phyloP scores from a whole-genome alignment of 2,797 vertebrate species.

The Sternarchorhynchus goeldii region DNA sequence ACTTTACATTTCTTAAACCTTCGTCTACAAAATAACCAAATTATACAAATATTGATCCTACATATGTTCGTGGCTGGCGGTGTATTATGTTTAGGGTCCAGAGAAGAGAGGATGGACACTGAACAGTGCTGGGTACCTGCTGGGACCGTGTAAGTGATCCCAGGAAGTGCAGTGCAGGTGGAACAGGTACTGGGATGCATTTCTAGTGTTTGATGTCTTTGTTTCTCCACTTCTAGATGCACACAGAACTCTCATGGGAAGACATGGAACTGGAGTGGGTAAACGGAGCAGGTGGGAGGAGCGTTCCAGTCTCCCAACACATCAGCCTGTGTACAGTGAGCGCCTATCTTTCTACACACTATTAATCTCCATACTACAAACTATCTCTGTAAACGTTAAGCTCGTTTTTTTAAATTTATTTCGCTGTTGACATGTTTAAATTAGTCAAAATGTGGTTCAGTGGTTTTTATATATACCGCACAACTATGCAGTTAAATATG shows the following conservation, averaged over 20 bases:
- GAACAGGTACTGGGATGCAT: not conserved
- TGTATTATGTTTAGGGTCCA: constrained; percentile 52
- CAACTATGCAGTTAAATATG: too few species aligned
- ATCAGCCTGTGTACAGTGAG: constrained; percentile 50
- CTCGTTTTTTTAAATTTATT: not conserved
- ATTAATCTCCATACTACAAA: not conserved
- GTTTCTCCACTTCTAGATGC: constrained; percentile 44
- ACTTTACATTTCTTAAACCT: not conserved
- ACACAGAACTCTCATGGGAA: constrained; percentile 54
- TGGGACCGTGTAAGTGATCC: constrained; percentile 67
- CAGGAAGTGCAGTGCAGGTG: not conserved
- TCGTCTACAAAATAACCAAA: not conserved
- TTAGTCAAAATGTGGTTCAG: too few species aligned
- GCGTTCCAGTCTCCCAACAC: constrained; percentile 25
- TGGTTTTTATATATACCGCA: too few species aligned
- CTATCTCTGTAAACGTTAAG: not conserved
- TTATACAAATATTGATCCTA: not conserved
- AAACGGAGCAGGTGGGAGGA: constrained; percentile 49
- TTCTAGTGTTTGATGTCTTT: not conserved
- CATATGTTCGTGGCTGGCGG: not conserved
- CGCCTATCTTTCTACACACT: not conserved
- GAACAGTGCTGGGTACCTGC: constrained; percentile 72
- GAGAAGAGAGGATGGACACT: constrained; percentile 73
- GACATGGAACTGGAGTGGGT: constrained; percentile 44
- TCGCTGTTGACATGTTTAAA: too few species aligned